Conservation (phyloP, 2,888 invertebrate species). For the Heterodera filipjevi region DNA sequence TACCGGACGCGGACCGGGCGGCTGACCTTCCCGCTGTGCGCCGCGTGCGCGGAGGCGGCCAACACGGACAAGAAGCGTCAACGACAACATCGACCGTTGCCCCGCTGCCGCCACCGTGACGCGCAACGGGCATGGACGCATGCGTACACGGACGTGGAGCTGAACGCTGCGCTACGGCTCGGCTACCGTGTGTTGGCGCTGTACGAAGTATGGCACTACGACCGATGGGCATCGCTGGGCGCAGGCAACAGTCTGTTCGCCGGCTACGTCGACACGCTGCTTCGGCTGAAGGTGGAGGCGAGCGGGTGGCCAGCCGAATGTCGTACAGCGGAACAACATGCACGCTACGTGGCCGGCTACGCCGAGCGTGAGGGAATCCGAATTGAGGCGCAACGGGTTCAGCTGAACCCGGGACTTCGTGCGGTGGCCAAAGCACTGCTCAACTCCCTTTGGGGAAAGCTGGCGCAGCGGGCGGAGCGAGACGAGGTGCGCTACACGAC, state of each 20-base stretch:
- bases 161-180: constrained; percentile 22
- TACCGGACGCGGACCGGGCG: not conserved
- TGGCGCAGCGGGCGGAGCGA: constrained; percentile 18
- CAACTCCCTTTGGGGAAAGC: constrained; percentile 34
- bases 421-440: constrained; percentile 27
- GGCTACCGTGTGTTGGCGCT: constrained; percentile 21
- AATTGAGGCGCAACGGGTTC: constrained; percentile 1
- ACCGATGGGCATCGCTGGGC: not conserved
- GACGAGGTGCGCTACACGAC: constrained; percentile 15
- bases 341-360: constrained; percentile 4
- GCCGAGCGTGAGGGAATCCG: constrained; percentile 12
- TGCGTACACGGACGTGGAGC: constrained; percentile 15
- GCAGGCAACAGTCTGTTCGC: constrained; percentile 26
- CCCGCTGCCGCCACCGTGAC: constrained; percentile 19
- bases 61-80: not conserved
- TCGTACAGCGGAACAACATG: not conserved
- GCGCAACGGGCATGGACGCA: constrained; percentile 1
- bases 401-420: constrained; percentile 29
- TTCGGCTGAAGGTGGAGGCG: constrained; percentile 33
- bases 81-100: not conserved
- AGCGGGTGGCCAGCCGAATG: constrained; percentile 30
- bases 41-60: not conserved
- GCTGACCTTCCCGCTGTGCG: constrained; percentile 11
- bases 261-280: constrained; percentile 27
- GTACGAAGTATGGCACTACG: constrained; percentile 18